These are phyloP conservation scores for Crotophaga sulcirostris DNA, from an alignment of 2,113 vertebrate species.

Conservation along the genomic window DNA sequence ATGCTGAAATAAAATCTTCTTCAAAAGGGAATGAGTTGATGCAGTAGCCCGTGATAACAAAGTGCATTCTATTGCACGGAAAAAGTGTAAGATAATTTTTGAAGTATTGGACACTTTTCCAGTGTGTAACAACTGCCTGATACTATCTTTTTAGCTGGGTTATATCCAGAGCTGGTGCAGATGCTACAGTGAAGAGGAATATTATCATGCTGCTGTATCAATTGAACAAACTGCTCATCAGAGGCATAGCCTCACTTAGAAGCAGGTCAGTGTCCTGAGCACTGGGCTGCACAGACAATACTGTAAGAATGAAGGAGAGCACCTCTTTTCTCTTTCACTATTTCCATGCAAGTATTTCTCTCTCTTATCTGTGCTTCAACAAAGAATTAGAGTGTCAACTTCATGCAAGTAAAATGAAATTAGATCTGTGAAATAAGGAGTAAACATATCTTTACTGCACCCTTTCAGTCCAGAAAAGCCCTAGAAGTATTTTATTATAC, in stretches of 20 bases:
- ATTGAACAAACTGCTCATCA: background rate
- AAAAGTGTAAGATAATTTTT: background rate
- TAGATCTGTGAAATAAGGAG: background rate
- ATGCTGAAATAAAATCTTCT: background rate
- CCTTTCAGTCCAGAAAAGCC: background rate
- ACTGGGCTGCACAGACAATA: background rate
- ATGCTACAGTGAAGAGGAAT: background rate
- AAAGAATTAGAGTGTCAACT: background rate
- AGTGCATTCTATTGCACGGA: background rate
- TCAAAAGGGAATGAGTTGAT: background rate
- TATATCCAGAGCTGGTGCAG: background rate
- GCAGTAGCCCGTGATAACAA: accelerated
- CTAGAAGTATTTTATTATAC: background rate
- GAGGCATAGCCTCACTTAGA: background rate
- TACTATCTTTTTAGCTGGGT: background rate
- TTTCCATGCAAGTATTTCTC: background rate
- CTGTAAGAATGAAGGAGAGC: background rate
- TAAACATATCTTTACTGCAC: background rate
- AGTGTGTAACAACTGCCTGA: background rate
- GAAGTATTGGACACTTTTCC: background rate
- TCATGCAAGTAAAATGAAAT: background rate
- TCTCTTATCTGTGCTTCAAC: background rate
- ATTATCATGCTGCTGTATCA: background rate
- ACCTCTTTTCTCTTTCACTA: background rate
- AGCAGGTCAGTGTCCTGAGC: background rate